A percentile compares a stretch with the other conserved stretches of the same genome.
Conservation (phyloP, 1,140 invertebrate genomes). For the Pygmarrhopalites habei region DNA sequence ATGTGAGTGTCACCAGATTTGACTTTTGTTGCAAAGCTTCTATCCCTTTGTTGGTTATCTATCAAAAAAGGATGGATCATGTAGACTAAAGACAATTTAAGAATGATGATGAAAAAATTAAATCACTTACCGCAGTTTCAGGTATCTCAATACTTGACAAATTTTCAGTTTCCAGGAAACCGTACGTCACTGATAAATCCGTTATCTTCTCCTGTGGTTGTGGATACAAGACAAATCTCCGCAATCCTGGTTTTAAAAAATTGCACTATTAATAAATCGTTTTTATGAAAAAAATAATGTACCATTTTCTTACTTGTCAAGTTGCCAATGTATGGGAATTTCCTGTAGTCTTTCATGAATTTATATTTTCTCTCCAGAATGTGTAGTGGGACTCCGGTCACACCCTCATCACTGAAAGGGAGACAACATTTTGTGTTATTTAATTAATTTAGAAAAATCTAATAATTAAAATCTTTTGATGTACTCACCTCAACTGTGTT, state of each 20-base stretch:
- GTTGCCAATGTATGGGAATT: conserved; percentile 28
- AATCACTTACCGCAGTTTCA: conserved; percentile 27
- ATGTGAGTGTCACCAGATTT: conserved; percentile 12
- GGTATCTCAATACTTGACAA: conserved; percentile 23
- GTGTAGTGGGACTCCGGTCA: conserved; percentile 19
- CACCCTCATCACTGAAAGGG: conserved; percentile 32
- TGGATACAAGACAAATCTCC: conserved; percentile 27
- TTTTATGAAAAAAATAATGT: too few species aligned
- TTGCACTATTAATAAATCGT: not conserved
- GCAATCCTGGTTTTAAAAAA: conserved; percentile 16
- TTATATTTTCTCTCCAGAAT: conserved; percentile 14
- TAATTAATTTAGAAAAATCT: too few species aligned
- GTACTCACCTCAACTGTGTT: conserved; percentile 18
- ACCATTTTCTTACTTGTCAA: conserved; percentile 25
- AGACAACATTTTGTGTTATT: too few species aligned
- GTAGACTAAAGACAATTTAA: not conserved
- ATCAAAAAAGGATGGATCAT: not conserved
- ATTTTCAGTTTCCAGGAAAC: conserved; percentile 21
- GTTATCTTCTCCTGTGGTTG: conserved; percentile 28
- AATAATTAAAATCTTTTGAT: too few species aligned
- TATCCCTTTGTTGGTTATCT: conserved; percentile 27
- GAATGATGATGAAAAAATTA: not conserved
- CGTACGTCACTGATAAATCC: conserved; percentile 23
- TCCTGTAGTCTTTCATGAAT: conserved; percentile 13
- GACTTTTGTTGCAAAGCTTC: conserved; percentile 13